A percentile compares a stretch with the other conserved stretches of the same genome.
phyloP scores from a whole-genome alignment of 2,113 vertebrate species.

The Paraplagusia blochii region DNA sequence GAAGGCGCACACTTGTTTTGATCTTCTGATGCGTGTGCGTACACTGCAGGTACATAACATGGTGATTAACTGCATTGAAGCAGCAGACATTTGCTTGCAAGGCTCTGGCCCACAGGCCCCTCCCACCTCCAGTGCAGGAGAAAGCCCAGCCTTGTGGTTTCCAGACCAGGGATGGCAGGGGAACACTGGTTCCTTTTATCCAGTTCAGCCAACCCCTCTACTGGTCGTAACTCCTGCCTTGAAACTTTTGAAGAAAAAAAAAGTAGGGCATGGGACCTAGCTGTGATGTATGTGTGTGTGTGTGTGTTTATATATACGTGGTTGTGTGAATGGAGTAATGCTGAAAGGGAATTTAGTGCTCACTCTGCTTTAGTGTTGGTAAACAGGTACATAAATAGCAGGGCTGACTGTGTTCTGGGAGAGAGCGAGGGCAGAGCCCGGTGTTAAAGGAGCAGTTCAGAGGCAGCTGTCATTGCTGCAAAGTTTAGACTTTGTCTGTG shows the following conservation, averaged over 20 bases:
- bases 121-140: constrained; percentile 56
- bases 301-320: no score
- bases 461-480: constrained; percentile 44
- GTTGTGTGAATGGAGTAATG: neutral
- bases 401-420: constrained; percentile 35
- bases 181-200: constrained; percentile 77
- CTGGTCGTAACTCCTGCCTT: constrained; percentile 52
- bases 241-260: constrained; percentile 19
- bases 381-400: constrained; percentile 72
- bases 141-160: constrained; percentile 75
- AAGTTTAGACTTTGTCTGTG: constrained; percentile 39
- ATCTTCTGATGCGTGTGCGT: constrained; percentile 36
- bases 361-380: constrained; percentile 56
- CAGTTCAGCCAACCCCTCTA: constrained; percentile 39
- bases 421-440: constrained; percentile 22
- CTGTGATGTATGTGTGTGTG: constrained; percentile 10
- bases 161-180: constrained; percentile 48
- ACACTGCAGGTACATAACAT: constrained; percentile 49
- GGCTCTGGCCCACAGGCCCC: constrained; percentile 52
- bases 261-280: constrained; percentile 42
- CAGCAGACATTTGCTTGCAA: constrained; percentile 52
- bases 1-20: constrained; percentile 28
- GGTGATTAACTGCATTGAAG: constrained; percentile 15
- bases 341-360: constrained; percentile 39
- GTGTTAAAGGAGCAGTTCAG: constrained; percentile 60